phyloP scores from a whole-genome alignment of 2,888 invertebrate genomes.

The Meteorus colon region DNA sequence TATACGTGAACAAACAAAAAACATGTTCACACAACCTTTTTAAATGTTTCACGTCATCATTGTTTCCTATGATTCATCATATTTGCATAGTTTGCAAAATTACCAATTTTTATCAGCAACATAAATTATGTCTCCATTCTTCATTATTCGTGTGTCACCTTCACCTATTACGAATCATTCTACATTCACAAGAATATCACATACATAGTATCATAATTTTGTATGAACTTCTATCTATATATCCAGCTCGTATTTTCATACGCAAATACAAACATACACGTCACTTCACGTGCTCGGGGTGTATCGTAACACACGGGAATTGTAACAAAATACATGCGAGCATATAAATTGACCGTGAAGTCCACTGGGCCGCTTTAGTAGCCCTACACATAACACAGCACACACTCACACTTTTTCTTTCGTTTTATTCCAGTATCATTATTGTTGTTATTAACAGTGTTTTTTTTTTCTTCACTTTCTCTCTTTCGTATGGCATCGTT shows the following conservation, averaged over 20 bases:
- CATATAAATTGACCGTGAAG: constrained; percentile 57
- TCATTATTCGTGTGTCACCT: not conserved
- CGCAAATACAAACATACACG: not conserved
- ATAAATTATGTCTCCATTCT: not conserved
- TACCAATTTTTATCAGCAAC: not conserved
- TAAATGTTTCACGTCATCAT: not conserved
- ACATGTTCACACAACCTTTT: no score
- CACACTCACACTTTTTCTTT: not conserved
- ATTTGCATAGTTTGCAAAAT: constrained; percentile 1
- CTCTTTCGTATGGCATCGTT: constrained; percentile 35
- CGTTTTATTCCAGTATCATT: constrained; percentile 46
- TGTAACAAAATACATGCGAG: constrained; percentile 55
- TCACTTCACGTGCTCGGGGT: constrained; percentile 28
- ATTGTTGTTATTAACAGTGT: constrained; percentile 37
- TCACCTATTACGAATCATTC: not conserved
- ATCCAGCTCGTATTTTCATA: not conserved
- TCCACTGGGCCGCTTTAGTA: constrained; percentile 39
- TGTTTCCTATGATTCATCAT: not conserved
- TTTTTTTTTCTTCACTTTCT: not conserved
- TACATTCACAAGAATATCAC: not conserved
- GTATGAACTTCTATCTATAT: not conserved
- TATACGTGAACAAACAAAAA: no score
- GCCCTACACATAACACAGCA: constrained; percentile 2
- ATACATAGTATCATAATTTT: not conserved
- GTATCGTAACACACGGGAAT: constrained; percentile 51